Evolutionary conservation across 2,113 vertebrate genomes (phyloP).

Genomic region (Amia ocellicauda): DNA sequence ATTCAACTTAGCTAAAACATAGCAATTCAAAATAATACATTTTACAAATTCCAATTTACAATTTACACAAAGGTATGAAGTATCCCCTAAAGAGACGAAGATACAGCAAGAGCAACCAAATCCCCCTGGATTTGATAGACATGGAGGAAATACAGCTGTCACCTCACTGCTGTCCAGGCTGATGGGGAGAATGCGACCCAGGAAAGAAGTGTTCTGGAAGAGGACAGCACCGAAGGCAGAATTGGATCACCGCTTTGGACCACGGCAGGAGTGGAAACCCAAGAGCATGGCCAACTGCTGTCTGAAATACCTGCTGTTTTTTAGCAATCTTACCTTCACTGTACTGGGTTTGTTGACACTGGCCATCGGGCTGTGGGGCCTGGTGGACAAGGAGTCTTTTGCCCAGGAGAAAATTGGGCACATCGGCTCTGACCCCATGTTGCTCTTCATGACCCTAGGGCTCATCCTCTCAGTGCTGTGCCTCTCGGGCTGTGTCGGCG

Average conservation of each 20-base stretch:
- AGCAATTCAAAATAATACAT: too few relatives aligned
- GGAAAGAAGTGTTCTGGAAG: background rate
- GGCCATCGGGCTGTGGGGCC: slow-evolving; percentile 78
- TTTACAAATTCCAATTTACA: too few relatives aligned
- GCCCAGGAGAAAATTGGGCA: slow-evolving; percentile 48
- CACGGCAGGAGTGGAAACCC: slow-evolving; percentile 14
- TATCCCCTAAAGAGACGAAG: too few relatives aligned
- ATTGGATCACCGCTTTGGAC: background rate
- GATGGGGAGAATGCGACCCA: slow-evolving; percentile 16
- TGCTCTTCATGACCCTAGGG: slow-evolving; percentile 63
- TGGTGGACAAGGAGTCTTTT: slow-evolving; percentile 73
- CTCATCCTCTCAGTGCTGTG: slow-evolving; percentile 62
- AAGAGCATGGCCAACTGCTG: slow-evolving; percentile 52
- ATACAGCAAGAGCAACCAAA: background rate
- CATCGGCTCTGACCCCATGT: slow-evolving; percentile 78
- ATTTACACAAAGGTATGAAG: too few relatives aligned
- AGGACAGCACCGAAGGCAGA: background rate
- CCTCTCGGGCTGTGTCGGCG: slow-evolving; percentile 74
- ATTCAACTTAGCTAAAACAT: too few relatives aligned
- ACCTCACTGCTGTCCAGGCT: background rate
- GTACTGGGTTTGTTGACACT: slow-evolving; percentile 69
- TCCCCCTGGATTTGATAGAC: slow-evolving; percentile 17
- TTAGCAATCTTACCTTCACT: slow-evolving; percentile 77
- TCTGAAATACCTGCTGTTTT: slow-evolving; percentile 67
- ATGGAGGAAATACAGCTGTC: slow-evolving; percentile 14